A percentile compares a stretch with the other conserved stretches of the same genome.
Conservation (phyloP, 37 sponge, comb jelly and placozoan species). For the Beroe forskalii region DNA sequence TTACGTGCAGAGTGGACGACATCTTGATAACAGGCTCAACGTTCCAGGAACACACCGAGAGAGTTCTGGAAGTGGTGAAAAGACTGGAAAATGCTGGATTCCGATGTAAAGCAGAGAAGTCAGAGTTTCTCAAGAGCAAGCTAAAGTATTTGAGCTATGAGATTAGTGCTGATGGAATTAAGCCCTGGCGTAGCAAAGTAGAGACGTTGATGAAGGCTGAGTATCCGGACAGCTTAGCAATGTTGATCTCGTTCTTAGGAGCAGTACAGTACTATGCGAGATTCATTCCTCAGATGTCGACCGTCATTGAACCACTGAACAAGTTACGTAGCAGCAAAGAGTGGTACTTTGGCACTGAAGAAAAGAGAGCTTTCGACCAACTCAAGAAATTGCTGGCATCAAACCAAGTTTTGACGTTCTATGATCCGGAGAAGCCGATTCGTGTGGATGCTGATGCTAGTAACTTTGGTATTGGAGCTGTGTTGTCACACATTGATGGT, state of each 20-base stretch:
- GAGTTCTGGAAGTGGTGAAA: slow-evolving; percentile 3
- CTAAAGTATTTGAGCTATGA: not conserved
- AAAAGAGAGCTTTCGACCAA: not conserved
- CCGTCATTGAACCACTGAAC: slow-evolving; percentile 50
- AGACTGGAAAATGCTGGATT: slow-evolving; percentile 42
- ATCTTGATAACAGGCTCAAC: not conserved
- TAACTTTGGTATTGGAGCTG: slow-evolving; percentile 34
- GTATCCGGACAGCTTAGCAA: not conserved
- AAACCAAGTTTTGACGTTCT: not conserved
- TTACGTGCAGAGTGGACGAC: slow-evolving; percentile 52
- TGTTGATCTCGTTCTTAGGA: slow-evolving; percentile 30
- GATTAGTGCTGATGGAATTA: not conserved
- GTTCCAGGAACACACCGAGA: not conserved
- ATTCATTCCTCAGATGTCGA: slow-evolving; percentile 25
- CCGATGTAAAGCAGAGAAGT: not conserved
- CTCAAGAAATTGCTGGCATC: not conserved
- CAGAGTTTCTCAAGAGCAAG: not conserved
- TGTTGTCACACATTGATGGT: slow-evolving; percentile 12
- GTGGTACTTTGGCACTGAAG: slow-evolving; percentile 22
- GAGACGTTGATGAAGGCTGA: slow-evolving; percentile 3
- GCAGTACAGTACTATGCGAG: slow-evolving; percentile 31
- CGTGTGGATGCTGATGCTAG: not conserved
- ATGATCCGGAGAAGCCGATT: not conserved
- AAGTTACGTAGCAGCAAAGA: slow-evolving; percentile 12
- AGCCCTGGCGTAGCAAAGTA: not conserved